Percentiles rank a stretch among this genome's conserved stretches.
These are phyloP conservation scores for Grantiella picta DNA, from an alignment of 2,113 vertebrate species.

Conservation along the genomic window DNA sequence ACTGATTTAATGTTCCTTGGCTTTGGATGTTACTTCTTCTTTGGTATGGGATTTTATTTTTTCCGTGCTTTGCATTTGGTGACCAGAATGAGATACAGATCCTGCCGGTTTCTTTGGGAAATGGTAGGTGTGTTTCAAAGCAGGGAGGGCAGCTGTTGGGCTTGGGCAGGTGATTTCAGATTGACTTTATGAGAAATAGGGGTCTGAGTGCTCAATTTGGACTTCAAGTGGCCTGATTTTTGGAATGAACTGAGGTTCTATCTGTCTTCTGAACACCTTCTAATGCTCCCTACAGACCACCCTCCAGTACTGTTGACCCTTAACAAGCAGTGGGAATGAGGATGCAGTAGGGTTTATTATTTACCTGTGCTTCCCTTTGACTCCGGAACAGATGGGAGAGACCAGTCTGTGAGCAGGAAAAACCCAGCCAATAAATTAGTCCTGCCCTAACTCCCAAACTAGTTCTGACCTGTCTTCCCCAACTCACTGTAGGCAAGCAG, in stretches of 20 bases:
- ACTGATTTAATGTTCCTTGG: neutral
- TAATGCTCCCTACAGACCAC: neutral
- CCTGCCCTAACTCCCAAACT: neutral
- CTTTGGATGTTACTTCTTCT: neutral
- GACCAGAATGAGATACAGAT: neutral
- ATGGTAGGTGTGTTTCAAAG: neutral
- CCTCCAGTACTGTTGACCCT: neutral
- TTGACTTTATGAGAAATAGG: neutral
- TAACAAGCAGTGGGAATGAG: neutral
- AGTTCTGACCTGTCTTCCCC: neutral
- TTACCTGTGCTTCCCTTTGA: neutral
- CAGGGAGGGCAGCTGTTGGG: neutral
- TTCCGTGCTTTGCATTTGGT: neutral
- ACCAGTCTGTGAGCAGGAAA: neutral
- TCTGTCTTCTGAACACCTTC: neutral
- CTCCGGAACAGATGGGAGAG: rapidly evolving
- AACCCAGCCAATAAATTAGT: neutral
- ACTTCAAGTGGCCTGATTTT: neutral
- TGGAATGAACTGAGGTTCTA: neutral
- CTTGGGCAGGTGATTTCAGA: neutral
- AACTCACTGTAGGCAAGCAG: neutral
- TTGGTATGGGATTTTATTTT: neutral
- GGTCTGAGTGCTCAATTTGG: neutral
- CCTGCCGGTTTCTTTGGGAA: neutral
- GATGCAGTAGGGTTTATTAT: neutral